These are phyloP conservation scores for Embidobia sp. DNA, from an alignment of 2,888 invertebrate species.

Conservation along the genomic window DNA sequence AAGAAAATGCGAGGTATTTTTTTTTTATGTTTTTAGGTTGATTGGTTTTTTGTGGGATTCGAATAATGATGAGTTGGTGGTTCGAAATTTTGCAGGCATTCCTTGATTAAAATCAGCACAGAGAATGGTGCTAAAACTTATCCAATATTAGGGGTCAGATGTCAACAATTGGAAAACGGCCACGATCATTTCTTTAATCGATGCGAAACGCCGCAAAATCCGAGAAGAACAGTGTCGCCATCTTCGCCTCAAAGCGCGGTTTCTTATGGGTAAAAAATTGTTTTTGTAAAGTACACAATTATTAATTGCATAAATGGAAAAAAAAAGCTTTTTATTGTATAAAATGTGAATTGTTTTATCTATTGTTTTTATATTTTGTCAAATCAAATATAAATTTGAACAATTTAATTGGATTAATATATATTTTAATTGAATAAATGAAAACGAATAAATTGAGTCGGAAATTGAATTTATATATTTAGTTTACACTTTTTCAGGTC, in stretches of 20 bases:
- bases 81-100: constrained; percentile 68
- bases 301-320: too few relatives aligned
- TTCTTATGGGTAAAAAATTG: constrained; percentile 70
- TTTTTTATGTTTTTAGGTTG: constrained; percentile 9
- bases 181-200: constrained; percentile 71
- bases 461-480: neutral
- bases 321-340: too few relatives aligned
- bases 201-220: constrained; percentile 75
- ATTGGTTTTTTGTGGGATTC: too few relatives aligned
- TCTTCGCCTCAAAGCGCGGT: constrained; percentile 74
- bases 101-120: constrained; percentile 69
- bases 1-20: constrained; percentile 64
- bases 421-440: too few relatives aligned
- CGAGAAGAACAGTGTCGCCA: constrained; percentile 71
- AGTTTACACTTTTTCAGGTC: constrained; percentile 66
- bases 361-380: too few relatives aligned
- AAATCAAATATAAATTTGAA: too few relatives aligned
- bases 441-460: too few relatives aligned
- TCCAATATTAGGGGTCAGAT: constrained; percentile 70
- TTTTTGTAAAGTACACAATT: too few relatives aligned
- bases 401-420: too few relatives aligned
- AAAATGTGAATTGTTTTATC: too few relatives aligned
- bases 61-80: too few relatives aligned
- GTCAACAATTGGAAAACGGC: constrained; percentile 60
- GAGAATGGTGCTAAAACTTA: constrained; percentile 69